phyloP scores from a whole-genome alignment of 1,140 invertebrate genomes.

The Varroa destructor region DNA sequence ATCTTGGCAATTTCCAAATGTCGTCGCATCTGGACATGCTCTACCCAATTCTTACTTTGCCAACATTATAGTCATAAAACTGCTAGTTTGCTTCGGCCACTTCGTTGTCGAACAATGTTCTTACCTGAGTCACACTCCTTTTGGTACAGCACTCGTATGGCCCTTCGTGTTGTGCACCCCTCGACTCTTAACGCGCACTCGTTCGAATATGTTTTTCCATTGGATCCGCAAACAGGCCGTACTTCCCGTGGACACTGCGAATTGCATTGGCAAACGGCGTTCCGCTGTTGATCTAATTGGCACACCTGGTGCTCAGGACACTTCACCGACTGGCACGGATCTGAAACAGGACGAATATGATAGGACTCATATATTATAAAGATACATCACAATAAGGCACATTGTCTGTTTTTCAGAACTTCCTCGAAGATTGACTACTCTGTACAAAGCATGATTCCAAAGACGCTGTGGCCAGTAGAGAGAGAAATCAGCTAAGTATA shows the following conservation, averaged over 20 bases:
- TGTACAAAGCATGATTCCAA: too few relatives aligned
- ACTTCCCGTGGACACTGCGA: conserved; percentile 63
- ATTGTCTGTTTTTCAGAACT: too few relatives aligned
- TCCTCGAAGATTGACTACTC: too few relatives aligned
- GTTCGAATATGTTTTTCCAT: conserved; percentile 66
- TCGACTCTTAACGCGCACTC: conserved; percentile 63
- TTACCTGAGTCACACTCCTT: conserved; percentile 63
- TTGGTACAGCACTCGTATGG: conserved; percentile 59
- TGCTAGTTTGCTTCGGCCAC: too few relatives aligned
- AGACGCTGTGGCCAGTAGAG: too few relatives aligned
- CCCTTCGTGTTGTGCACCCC: conserved; percentile 56
- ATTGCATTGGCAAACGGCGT: conserved; percentile 62
- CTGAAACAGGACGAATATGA: conserved; percentile 43
- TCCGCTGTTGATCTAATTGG: conserved; percentile 59
- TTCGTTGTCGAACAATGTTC: conserved; percentile 13
- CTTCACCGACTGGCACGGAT: conserved; percentile 60
- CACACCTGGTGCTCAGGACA: conserved; percentile 68
- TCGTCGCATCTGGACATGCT: too few relatives aligned
- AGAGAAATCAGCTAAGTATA: too few relatives aligned
- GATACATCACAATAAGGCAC: too few relatives aligned
- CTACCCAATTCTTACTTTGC: too few relatives aligned
- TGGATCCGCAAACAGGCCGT: conserved; percentile 64
- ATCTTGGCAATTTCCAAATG: too few relatives aligned
- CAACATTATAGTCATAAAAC: too few relatives aligned
- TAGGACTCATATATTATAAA: too few relatives aligned